These are phyloP conservation scores for Phoxinus dragarum DNA, from an alignment of 2,797 vertebrate genomes.

Conservation along the genomic window DNA sequence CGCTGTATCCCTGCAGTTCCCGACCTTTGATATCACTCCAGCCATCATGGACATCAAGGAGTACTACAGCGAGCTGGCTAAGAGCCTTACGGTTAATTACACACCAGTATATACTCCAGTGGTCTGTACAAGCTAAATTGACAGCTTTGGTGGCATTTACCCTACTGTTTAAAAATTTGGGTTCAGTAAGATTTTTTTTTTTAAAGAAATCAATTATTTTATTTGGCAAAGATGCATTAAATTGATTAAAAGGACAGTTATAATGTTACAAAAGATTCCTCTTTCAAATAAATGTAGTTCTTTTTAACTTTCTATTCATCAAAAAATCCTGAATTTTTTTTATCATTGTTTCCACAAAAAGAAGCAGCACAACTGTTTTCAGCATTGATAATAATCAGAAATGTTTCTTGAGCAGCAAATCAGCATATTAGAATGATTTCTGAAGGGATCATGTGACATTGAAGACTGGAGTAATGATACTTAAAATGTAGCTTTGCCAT, in stretches of 20 bases:
- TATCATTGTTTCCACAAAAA: neutral
- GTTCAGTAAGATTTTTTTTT: neutral
- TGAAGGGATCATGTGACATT: neutral
- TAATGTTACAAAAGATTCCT: neutral
- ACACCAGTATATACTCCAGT: neutral
- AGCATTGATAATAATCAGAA: neutral
- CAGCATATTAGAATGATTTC: neutral
- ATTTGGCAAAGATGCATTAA: neutral
- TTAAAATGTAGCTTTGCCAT: neutral
- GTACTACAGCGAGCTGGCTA: conserved; percentile 76
- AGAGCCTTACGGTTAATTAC: conserved; percentile 76
- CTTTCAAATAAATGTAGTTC: neutral
- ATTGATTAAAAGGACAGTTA: neutral
- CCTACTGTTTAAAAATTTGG: neutral
- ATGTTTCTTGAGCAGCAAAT: neutral
- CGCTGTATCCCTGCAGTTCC: conserved; percentile 67
- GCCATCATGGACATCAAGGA: conserved; percentile 74
- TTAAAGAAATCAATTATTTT: neutral
- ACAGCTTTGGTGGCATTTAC: neutral
- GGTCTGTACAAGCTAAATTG: neutral
- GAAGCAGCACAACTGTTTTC: too few relatives aligned
- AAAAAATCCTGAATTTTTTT: neutral
- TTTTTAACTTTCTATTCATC: neutral
- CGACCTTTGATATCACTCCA: conserved; percentile 72
- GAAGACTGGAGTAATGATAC: neutral